phyloP scores from a whole-genome alignment of 1,140 invertebrate genomes.

The Pseudobourletiella spinata region DNA sequence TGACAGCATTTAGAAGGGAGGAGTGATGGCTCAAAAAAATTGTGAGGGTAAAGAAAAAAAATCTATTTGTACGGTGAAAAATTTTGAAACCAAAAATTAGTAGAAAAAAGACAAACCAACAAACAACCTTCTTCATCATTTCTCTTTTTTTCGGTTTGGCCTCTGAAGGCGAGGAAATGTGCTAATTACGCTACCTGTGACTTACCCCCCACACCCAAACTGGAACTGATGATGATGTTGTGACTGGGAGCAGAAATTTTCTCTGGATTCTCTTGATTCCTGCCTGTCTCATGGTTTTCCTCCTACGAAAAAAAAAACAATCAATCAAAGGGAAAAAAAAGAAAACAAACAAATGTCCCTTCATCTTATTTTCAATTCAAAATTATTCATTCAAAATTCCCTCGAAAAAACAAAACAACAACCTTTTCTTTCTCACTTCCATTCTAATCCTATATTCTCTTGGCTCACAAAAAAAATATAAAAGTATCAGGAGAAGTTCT shows the following conservation, averaged over 20 bases:
- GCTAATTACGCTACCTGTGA: conserved; percentile 10
- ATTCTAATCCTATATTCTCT: too few species aligned
- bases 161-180: conserved; percentile 13
- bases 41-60: too few species aligned
- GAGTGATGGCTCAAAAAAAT: too few species aligned
- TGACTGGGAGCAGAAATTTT: conserved; percentile 13
- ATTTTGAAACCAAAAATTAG: too few species aligned
- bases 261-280: conserved; percentile 11
- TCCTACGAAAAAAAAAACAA: too few species aligned
- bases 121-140: conserved; percentile 4
- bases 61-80: too few species aligned
- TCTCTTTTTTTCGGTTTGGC: conserved; percentile 14
- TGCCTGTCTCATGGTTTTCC: conserved; percentile 5
- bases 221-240: conserved; percentile 13
- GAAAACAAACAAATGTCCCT: neutral
- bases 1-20: too few species aligned
- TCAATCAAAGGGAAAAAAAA: too few species aligned
- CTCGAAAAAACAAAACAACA: neutral
- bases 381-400: too few species aligned
- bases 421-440: neutral
- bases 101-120: too few species aligned
- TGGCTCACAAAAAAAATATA: too few species aligned
- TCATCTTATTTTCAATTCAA: neutral
- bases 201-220: conserved; percentile 5
- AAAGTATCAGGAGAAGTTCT: too few species aligned